Evolutionary conservation across 2,113 vertebrate genomes (phyloP).

Genomic region (Rutilus rutilus): DNA sequence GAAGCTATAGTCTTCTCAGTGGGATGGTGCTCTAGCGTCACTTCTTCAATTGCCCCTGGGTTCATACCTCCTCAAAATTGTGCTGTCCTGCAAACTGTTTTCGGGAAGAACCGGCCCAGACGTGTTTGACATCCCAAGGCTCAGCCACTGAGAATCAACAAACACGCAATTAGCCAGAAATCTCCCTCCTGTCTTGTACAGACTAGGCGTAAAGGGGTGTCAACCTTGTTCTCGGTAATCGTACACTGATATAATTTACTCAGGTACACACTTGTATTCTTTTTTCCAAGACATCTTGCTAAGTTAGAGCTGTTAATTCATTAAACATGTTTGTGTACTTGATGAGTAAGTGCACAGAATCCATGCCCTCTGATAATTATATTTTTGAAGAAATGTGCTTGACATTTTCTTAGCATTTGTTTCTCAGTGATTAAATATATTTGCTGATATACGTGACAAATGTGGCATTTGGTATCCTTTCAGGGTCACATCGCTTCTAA

Average conservation of each 20-base stretch:
- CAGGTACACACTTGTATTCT: conserved; percentile 21
- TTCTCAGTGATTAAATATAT: neutral
- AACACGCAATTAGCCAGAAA: conserved; percentile 64
- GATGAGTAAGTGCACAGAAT: neutral
- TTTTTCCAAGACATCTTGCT: neutral
- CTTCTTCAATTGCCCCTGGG: conserved; percentile 31
- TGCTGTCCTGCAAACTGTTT: conserved; percentile 2
- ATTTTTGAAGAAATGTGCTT: neutral
- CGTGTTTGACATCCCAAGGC: conserved; percentile 57
- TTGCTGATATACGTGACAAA: neutral
- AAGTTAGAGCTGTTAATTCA: neutral
- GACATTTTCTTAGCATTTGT: neutral
- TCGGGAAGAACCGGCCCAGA: conserved; percentile 59
- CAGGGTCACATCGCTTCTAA: conserved; percentile 30
- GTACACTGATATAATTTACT: conserved; percentile 35
- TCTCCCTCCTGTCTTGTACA: conserved; percentile 46
- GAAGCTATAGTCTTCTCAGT: conserved; percentile 14
- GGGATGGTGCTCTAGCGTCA: neutral
- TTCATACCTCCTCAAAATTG: conserved; percentile 11
- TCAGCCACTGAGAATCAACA: conserved; percentile 43
- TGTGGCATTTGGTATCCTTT: conserved; percentile 36
- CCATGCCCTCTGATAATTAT: neutral
- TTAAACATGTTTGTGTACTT: neutral
- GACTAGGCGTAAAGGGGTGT: conserved; percentile 23
- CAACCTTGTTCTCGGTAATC: conserved; percentile 46